Evolutionary conservation across 2,888 invertebrate species (phyloP), one percentile per base, ranked within the genome.

Genomic region (Lasioglossum leucozonium): DNA sequence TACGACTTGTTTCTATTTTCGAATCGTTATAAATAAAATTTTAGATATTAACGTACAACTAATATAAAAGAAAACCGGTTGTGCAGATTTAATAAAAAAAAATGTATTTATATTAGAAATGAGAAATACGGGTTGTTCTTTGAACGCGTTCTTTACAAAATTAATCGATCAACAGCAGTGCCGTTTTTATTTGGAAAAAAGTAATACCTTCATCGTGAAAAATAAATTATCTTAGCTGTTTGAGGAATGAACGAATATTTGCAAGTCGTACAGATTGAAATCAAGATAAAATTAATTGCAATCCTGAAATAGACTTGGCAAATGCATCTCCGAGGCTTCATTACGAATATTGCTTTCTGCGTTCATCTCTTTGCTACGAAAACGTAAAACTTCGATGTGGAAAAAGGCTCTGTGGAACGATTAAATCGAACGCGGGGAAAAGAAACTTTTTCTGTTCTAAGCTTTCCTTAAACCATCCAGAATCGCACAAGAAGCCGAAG

Each of bases 281-380:
- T 34, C n/a, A n/a, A 73, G 34, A 73, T 18, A 26, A 73, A 55
- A 73, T 73, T 73, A 73, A 55, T 73, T 44, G 73, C 37, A 55
- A n/a, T 73, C 37, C 37, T 11, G 51, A 10, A 42, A 76, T 26
- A 65, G 34, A 62, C 62, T 44, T n/a, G 44, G 65, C n/a, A n/a
- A n/a, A n/a, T 67, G 34, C 76, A 47, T 65, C 58, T 44, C 76
- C 37, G 34, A 47, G 76, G 42, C 71, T 79, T 79, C 79, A 75
- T 75, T 69, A 80, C n/a, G 79, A 80, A 69, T 75, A 80, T 80
- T 75, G 74, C 74, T 75, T 47, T 65, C 26, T 42, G 72, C n/a
- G 37, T 67, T 77, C 73, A 42, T 71, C 47, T 22, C 42, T 47
- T 72, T 30, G 18, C n/a, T 8, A n/a, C 69, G 51, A n/a, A 47